Evolutionary conservation across 2,797 vertebrate species (phyloP), one percentile per base, ranked within the genome.

Genomic region (Propithecus perrieri): DNA sequence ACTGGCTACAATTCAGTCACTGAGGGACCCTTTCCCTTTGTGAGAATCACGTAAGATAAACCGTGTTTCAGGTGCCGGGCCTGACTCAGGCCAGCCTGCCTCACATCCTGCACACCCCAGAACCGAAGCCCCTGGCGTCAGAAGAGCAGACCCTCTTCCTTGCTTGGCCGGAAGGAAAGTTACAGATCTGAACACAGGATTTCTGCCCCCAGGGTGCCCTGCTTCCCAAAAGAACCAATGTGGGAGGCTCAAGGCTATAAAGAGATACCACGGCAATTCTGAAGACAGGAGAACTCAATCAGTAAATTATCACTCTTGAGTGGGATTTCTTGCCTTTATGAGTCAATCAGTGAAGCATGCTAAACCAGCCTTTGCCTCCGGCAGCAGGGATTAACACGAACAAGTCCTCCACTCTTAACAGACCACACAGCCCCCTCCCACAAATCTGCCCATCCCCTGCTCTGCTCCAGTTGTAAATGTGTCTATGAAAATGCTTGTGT

Each of bases 71-170:
- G 65, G 8, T 0, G 2, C 28, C 15, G 3, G 2, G 63, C 48
- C 72, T 59, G 26, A 30, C 11, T 11, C 4, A 4, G 35, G 46
- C 11, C 3, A 11, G 83, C 28, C 71, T 35, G 26, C 30, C 4
- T 24, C 41, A 48, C 30, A 18, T 14, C 1, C 3, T 0, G 5
- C 4, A 9, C 15, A 26, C 7, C 2, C 22, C 17, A 15, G 14
- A 28, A 14, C 3, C 17, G 4, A 26, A 53, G 30, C 43, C 33
- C 88, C 1, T 1, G 33, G 2, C 0, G 4, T 3, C 18, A 28
- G 46, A 55, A 46, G 15, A 14, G 2, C 5, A 1, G 53, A 57
- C 4, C 30, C 26, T 38, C 41, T 53, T n/a, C 43, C 59, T 28
- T 2, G 4, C 24, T 30, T 28, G 26, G 55, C 50, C 26, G 28